phyloP scores from a whole-genome alignment of 2,888 invertebrate genomes.

The Vannuccia rotundouncinata region DNA sequence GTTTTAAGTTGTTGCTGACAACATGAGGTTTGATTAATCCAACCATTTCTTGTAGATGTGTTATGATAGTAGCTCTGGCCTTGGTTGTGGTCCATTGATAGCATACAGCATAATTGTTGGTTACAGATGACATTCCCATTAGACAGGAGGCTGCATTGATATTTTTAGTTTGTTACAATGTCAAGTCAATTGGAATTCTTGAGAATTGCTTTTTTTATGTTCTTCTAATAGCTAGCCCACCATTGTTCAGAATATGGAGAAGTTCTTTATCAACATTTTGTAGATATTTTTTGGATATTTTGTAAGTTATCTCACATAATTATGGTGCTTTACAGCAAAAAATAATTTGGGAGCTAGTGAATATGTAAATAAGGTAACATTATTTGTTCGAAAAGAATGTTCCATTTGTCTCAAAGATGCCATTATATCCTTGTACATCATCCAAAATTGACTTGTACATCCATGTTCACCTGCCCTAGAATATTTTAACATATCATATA shows the following conservation, averaged over 20 bases:
- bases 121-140: conserved; percentile 33
- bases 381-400: neutral
- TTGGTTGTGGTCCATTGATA: conserved; percentile 37
- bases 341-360: conserved; percentile 17
- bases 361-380: neutral
- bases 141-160: conserved; percentile 36
- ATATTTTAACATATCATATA: neutral
- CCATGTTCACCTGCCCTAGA: neutral
- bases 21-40: conserved; percentile 11
- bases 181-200: conserved; percentile 16
- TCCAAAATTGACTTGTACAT: neutral
- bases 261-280: conserved; percentile 6
- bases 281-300: conserved; percentile 10
- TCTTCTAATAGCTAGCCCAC: conserved; percentile 29
- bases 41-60: conserved; percentile 31
- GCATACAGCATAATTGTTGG: conserved; percentile 32
- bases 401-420: neutral
- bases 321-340: conserved; percentile 15
- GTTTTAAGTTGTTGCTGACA: conserved; percentile 20
- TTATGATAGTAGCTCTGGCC: conserved; percentile 30
- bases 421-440: no score
- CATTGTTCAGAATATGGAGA: conserved; percentile 22
- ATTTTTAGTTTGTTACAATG: conserved; percentile 33
- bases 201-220: conserved; percentile 20
- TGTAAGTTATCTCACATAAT: conserved; percentile 3